These are phyloP conservation scores for Pseudorhiza aurosa DNA, from an alignment of 30 jellyfish, hydroid and myxozoan genomes.

Conservation along the genomic window DNA sequence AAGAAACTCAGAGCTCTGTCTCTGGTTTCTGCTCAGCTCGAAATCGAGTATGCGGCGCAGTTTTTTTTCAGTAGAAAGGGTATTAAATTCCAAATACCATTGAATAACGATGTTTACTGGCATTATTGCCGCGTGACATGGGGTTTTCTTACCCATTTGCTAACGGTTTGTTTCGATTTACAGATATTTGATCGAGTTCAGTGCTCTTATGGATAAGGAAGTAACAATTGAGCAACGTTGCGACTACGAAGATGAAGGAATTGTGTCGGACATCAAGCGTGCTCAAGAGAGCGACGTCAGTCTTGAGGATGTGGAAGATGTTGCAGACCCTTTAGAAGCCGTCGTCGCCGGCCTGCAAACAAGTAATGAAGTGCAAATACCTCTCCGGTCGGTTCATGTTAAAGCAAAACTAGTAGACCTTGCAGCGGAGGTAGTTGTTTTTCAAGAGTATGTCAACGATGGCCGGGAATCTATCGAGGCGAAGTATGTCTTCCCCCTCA, in stretches of 20 bases:
- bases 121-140: no score
- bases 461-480: constrained; percentile 86
- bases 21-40: no score
- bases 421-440: constrained; percentile 87
- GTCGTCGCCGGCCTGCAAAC: constrained; percentile 87
- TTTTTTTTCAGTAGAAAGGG: no score
- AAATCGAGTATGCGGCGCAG: no score
- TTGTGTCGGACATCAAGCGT: constrained; percentile 64
- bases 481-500: constrained; percentile 83
- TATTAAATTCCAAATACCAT: no score
- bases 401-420: constrained; percentile 80
- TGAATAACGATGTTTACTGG: no score
- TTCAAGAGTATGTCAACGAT: constrained; percentile 82
- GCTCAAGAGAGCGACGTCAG: constrained; percentile 12
- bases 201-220: constrained; percentile 5
- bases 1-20: no score
- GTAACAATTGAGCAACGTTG: background rate
- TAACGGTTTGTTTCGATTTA: background rate
- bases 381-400: constrained; percentile 83
- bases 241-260: constrained; percentile 92
- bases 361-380: constrained; percentile 45
- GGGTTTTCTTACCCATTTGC: no score
- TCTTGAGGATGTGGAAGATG: constrained; percentile 64
- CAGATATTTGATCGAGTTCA: constrained; percentile 80
- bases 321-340: constrained; percentile 67